Evolutionary conservation across 2,113 vertebrate genomes (phyloP).

Genomic region (Edolisoma coerulescens): DNA sequence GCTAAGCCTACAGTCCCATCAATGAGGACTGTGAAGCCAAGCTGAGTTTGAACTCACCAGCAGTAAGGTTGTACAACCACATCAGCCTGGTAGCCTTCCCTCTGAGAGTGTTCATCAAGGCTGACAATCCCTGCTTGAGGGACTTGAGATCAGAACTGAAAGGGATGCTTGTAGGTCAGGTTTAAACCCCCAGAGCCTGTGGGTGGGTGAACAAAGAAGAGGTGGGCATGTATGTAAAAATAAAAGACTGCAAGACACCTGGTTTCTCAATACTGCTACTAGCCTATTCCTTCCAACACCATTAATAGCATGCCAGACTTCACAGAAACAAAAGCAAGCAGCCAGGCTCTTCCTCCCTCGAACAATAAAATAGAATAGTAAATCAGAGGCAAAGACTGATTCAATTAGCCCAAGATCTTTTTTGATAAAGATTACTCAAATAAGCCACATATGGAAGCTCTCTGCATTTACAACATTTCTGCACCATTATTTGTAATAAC

Average conservation of each 20-base stretch:
- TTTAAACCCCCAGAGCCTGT: constrained; percentile 1
- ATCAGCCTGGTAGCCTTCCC: not conserved
- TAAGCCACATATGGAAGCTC: not conserved
- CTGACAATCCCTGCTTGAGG: not conserved
- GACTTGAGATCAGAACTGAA: not conserved
- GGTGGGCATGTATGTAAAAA: not conserved
- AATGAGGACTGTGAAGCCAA: not conserved
- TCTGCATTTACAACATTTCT: constrained; percentile 27
- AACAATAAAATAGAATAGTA: constrained; percentile 18
- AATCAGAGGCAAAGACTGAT: not conserved
- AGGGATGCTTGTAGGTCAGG: not conserved
- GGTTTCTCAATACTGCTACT: not conserved
- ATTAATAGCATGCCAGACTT: constrained; percentile 46
- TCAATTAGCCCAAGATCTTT: constrained; percentile 61
- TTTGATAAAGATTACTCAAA: constrained; percentile 60
- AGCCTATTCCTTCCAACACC: constrained; percentile 12
- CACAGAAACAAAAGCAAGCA: constrained; percentile 31
- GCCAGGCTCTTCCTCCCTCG: not conserved
- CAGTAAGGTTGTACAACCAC: not conserved
- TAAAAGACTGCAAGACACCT: constrained; percentile 37
- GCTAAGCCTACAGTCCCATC: not conserved
- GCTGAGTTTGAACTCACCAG: not conserved
- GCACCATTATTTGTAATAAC: constrained; percentile 35
- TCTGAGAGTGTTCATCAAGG: not conserved
- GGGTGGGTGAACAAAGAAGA: not conserved